phyloP scores from a whole-genome alignment of 1,140 invertebrate species.

The Chrysomallon squamiferum region DNA sequence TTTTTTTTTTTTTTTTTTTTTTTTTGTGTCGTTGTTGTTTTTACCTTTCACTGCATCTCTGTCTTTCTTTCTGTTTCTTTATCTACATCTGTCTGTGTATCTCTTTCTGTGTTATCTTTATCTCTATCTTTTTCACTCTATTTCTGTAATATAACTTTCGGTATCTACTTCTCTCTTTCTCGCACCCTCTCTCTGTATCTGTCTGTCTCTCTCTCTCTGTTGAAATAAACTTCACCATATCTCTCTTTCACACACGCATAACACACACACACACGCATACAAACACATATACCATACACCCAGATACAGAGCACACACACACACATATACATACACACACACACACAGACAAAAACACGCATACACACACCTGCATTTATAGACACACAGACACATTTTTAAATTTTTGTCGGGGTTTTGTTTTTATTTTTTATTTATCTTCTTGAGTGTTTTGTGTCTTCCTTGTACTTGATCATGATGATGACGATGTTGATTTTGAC shows the following conservation, averaged over 20 bases:
- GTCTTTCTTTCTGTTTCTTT: too few relatives aligned
- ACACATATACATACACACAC: too few relatives aligned
- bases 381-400: too few relatives aligned
- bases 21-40: too few relatives aligned
- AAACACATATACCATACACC: not conserved
- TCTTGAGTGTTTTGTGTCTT: too few relatives aligned
- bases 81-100: not conserved
- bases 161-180: conserved; percentile 3
- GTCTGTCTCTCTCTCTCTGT: not conserved
- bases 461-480: too few relatives aligned
- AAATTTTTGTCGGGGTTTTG: too few relatives aligned
- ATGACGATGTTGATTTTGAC: too few relatives aligned
- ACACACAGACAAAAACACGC: not conserved
- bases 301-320: too few relatives aligned
- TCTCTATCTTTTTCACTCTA: not conserved
- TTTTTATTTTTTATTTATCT: too few relatives aligned
- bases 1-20: too few relatives aligned
- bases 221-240: not conserved
- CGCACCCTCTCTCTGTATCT: conserved; percentile 1
- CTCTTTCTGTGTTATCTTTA: not conserved
- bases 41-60: too few relatives aligned
- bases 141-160: not conserved
- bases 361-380: not conserved
- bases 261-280: not conserved
- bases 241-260: not conserved